Evolutionary conservation across 2,888 invertebrate genomes (phyloP), one percentile per base, ranked within the genome.

Genomic region (Frankliniella fusca): DNA sequence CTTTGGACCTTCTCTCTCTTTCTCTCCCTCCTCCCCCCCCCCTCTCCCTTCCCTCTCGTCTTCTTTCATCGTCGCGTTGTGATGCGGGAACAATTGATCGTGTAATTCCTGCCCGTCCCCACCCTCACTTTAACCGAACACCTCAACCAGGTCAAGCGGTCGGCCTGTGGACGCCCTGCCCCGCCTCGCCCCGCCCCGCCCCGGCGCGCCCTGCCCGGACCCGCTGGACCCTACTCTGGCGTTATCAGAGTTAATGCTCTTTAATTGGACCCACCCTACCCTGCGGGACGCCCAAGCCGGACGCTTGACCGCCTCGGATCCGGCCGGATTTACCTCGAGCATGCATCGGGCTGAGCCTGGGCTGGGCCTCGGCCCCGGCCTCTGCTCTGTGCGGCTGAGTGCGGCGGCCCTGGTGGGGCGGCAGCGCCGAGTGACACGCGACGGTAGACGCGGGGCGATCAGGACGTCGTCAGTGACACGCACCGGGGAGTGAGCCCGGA

Each of bases 301-400:
- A 10, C 61, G n/a, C 61, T 11, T 38, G 61, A n/a, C 90, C 90
- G 91, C 92, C 91, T 9, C 23, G 23, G 70, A 23, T 76, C 27
- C 23, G 27, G 27, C 70, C 70, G 70, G 70, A 76, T 27, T 76
- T 76, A 76, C 27, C 70, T 76, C 70, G 70, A 12, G 27, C 70
- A 2, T n/a, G 61, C 61, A 38, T 38, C 5, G 38, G 38, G 38
- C 38, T 38, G 38, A n/a, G n/a, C n/a, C n/a, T n/a, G n/a, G n/a
- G n/a, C n/a, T n/a, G n/a, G n/a, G n/a, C n/a, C n/a, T n/a, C n/a
- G n/a, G n/a, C n/a, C n/a, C n/a, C n/a, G 38, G 38, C 38, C 38
- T 5, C 38, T 3, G 38, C 2, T 38, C 38, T 38, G 5, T 2
- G 38, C 38, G 38, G 38, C 38, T 38, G 38, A 38, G 38, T 38